Evolutionary conservation across 2,888 invertebrate genomes (phyloP).

Genomic region (Synanthedon myopaeformis): DNA sequence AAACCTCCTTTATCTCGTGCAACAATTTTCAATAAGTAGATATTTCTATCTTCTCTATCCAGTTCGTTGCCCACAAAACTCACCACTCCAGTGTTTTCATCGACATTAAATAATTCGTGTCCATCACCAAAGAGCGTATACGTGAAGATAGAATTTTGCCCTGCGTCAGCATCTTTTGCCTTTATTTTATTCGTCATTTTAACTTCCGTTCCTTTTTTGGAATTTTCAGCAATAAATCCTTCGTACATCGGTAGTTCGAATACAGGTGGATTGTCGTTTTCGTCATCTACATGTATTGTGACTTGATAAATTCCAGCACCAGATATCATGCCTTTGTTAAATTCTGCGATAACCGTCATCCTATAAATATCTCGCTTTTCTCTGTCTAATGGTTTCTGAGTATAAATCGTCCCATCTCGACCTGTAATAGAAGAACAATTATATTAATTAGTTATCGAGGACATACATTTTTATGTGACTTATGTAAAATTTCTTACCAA

Average conservation of each 20-base stretch:
- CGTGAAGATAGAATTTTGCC: conserved; percentile 75
- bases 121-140: conserved; percentile 81
- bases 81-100: conserved; percentile 74
- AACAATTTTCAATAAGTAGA: conserved; percentile 77
- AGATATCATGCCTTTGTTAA: conserved; percentile 75
- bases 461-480: background rate
- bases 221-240: conserved; percentile 84
- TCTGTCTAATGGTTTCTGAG: conserved; percentile 80
- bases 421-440: conserved; percentile 20
- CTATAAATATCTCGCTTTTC: conserved; percentile 80
- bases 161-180: conserved; percentile 80
- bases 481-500: conserved; percentile 54
- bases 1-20: conserved; percentile 84
- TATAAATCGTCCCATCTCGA: conserved; percentile 82
- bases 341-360: conserved; percentile 84
- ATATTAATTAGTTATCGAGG: background rate
- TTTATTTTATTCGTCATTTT: conserved; percentile 75
- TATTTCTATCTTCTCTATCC: conserved; percentile 79
- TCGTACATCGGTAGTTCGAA: conserved; percentile 80
- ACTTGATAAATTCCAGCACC: conserved; percentile 85
- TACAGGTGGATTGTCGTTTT: conserved; percentile 87
- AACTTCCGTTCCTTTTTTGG: conserved; percentile 76
- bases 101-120: conserved; percentile 77
- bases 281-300: conserved; percentile 83
- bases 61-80: conserved; percentile 70